These are phyloP conservation scores for Baronia brevicornis DNA, from an alignment of 2,888 invertebrate genomes.

Conservation along the genomic window DNA sequence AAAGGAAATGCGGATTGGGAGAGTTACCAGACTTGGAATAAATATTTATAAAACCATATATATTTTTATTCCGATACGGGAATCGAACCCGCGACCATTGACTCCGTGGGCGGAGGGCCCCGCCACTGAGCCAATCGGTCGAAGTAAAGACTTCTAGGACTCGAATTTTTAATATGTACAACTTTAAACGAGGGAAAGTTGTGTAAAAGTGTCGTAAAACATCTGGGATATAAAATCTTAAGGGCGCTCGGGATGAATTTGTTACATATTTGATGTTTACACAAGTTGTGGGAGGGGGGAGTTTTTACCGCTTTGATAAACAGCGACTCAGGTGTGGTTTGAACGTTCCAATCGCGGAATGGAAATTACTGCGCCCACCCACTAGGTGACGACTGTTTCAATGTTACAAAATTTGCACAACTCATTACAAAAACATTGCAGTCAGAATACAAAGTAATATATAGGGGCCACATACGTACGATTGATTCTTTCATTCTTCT, in stretches of 20 bases:
- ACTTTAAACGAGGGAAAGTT: too few species aligned
- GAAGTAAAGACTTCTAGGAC: too few species aligned
- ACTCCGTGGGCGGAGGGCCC: too few species aligned
- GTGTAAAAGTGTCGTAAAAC: too few species aligned
- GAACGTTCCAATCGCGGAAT: slow-evolving; percentile 43
- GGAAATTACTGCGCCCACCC: slow-evolving; percentile 38
- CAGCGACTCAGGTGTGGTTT: slow-evolving; percentile 37
- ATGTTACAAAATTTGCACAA: slow-evolving; percentile 19
- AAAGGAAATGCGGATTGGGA: too few species aligned
- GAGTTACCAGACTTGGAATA: too few species aligned
- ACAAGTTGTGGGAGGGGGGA: slow-evolving; percentile 28
- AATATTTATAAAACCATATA: too few species aligned
- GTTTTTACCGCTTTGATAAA: slow-evolving; percentile 35
- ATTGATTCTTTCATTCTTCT: slow-evolving; percentile 5
- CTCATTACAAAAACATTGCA: slow-evolving; percentile 14
- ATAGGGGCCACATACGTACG: slow-evolving; percentile 3
- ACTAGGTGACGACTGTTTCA: slow-evolving; percentile 11
- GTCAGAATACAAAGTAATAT: neutral
- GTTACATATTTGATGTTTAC: slow-evolving; percentile 40
- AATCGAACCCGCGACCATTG: too few species aligned
- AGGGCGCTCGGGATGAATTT: slow-evolving; percentile 24
- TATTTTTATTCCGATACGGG: too few species aligned
- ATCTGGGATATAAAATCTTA: too few species aligned
- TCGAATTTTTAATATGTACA: too few species aligned
- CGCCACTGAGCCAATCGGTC: too few species aligned